Evolutionary conservation across 2,113 vertebrate genomes (phyloP), one percentile per base, ranked within the genome.

Genomic region (Carlito syrichta): DNA sequence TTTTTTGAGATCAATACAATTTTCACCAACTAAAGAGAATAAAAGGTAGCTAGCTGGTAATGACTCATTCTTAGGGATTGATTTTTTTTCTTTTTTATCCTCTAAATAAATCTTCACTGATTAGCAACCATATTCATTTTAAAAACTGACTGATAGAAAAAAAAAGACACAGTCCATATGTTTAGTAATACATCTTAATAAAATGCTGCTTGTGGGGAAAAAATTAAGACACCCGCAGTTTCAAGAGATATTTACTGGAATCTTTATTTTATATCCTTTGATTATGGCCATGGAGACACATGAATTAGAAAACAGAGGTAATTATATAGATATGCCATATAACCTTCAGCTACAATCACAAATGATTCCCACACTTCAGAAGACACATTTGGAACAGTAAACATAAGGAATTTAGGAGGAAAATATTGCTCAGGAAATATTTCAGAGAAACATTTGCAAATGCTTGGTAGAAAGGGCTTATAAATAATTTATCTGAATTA

Each of bases 401-500:
- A 85, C 81, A 79, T 7, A 85, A 82, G 3, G 3, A 32, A 90
- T 74, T 74, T 66, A 58, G 7, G 27, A 73, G 54, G 25, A 19
- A 94, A 91, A 74, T 22, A 73, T 17, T 93, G 48, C 27, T 95
- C 50, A n/a, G 60, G 30, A 96, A 92, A 88, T 85, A 86, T 60
- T 71, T 62, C 88, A 84, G 14, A 74, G 69, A 93, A 54, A 89
- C 8, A 94, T n/a, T 89, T 96, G 23, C 40, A 86, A 93, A 91
- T 86, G 16, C 17, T 92, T 90, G 50, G 30, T 23, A 71, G 35
- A 94, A 95, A 86, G 2, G n/a, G 8, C 17, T 79, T 93, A 52
- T n/a, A 84, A 89, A 52, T 92, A 86, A 63, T 86, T 83, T 92
- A 84, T 66, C 66, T 89, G 52, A 89, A 93, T 93, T 82, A 91